A percentile compares a stretch with the other conserved stretches of the same genome.
These are phyloP conservation scores for Ceratosolen fusciceps DNA, from an alignment of 1,140 invertebrate species.

Conservation along the genomic window DNA sequence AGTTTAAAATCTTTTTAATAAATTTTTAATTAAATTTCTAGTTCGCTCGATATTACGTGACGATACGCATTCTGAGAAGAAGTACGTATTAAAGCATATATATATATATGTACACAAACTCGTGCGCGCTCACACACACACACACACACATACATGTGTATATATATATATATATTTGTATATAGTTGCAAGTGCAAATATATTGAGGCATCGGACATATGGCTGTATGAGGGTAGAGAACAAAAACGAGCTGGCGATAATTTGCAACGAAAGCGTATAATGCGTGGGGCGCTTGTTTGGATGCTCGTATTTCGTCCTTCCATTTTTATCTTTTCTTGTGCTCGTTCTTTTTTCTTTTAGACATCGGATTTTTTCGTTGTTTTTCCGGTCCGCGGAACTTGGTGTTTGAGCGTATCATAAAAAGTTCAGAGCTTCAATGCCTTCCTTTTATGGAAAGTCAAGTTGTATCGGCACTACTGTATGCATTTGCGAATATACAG, in stretches of 20 bases:
- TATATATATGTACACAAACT: too few species aligned
- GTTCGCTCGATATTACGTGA: not conserved
- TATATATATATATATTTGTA: too few species aligned
- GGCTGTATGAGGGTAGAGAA: not conserved
- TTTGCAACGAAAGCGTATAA: slow-evolving; percentile 30
- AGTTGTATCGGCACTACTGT: slow-evolving; percentile 15
- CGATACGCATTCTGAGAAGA: not conserved
- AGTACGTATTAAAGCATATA: not conserved
- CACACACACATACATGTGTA: too few species aligned
- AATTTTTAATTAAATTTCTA: slow-evolving; percentile 5
- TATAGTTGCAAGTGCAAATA: too few species aligned
- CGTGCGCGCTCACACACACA: too few species aligned
- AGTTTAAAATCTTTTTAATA: too few species aligned
- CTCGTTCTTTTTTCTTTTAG: not conserved
- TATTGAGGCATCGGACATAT: too few species aligned
- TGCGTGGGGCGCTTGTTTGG: slow-evolving; percentile 32
- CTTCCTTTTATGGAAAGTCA: slow-evolving; percentile 15
- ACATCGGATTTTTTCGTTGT: not conserved
- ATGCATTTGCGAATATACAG: slow-evolving; percentile 15
- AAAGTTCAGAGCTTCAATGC: slow-evolving; percentile 18
- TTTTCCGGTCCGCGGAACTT: slow-evolving; percentile 2
- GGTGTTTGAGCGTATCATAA: slow-evolving; percentile 20
- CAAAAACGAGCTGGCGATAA: slow-evolving; percentile 28
- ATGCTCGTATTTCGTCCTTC: slow-evolving; percentile 24
- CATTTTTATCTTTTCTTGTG: not conserved